phyloP scores from a whole-genome alignment of 2,113 vertebrate genomes.

The Corydoras maculifer region DNA sequence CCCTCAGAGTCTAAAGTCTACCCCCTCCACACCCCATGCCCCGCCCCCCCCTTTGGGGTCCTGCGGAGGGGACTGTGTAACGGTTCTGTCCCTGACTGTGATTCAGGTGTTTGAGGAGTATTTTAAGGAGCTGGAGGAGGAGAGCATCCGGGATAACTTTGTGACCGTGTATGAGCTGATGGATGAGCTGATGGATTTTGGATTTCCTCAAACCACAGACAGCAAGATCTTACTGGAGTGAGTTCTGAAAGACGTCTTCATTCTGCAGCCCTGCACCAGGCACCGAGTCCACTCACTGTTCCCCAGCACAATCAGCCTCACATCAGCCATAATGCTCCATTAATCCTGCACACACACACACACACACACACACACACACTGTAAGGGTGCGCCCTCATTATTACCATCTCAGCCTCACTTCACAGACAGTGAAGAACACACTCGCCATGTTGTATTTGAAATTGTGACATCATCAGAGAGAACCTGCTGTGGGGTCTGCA shows the following conservation, averaged over 20 bases:
- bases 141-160: conserved; percentile 78
- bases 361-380: too few relatives aligned
- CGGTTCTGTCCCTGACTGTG: neutral
- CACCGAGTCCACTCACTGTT: conserved; percentile 1
- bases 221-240: conserved; percentile 78
- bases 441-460: too few relatives aligned
- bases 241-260: conserved; percentile 45
- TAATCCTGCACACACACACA: too few relatives aligned
- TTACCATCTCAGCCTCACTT: too few relatives aligned
- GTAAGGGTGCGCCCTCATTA: too few relatives aligned
- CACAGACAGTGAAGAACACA: too few relatives aligned
- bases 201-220: conserved; percentile 75
- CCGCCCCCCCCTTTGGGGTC: too few relatives aligned
- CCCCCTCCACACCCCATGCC: too few relatives aligned
- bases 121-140: conserved; percentile 73
- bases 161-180: conserved; percentile 75
- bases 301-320: neutral
- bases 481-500: too few relatives aligned
- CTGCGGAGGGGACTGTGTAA: too few relatives aligned
- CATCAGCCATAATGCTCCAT: too few relatives aligned
- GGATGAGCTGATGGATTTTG: conserved; percentile 77
- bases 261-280: neutral
- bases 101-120: conserved; percentile 71
- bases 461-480: too few relatives aligned
- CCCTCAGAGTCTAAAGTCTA: neutral